Percentiles rank a stretch among this genome's conserved stretches.
Conservation (phyloP, 1,140 invertebrate species). For the Tenebrio molitor region DNA sequence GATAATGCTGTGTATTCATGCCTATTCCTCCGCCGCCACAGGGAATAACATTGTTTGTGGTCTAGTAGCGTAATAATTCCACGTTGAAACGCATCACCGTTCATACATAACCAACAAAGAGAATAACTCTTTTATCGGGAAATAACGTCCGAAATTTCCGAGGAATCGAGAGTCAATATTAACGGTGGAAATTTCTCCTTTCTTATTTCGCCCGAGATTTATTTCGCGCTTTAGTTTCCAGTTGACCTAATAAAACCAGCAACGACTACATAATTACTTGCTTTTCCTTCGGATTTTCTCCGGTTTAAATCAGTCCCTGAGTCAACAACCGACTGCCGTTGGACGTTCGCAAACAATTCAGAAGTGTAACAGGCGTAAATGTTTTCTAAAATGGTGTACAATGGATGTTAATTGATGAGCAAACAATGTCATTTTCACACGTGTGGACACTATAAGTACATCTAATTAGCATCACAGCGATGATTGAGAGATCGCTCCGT, state of each 20-base stretch:
- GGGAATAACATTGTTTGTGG: conserved; percentile 20
- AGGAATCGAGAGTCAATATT: conserved; percentile 18
- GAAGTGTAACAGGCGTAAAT: conserved; percentile 24
- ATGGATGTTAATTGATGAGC: conserved; percentile 25
- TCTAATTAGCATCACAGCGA: conserved; percentile 11
- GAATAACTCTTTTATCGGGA: neutral
- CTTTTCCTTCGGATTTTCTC: conserved; percentile 28
- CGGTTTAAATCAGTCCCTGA: conserved; percentile 13
- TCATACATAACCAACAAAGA: no score
- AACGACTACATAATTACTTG: conserved; percentile 30
- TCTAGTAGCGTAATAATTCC: conserved; percentile 14
- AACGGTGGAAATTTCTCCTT: conserved; percentile 17
- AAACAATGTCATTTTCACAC: conserved; percentile 31
- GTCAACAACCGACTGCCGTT: neutral
- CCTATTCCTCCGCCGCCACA: neutral
- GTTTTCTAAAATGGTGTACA: conserved; percentile 33
- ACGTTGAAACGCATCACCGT: neutral
- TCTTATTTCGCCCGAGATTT: conserved; percentile 14
- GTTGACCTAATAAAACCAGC: conserved; percentile 35
- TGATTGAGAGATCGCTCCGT: conserved; percentile 16
- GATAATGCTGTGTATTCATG: neutral
- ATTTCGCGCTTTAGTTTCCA: conserved; percentile 19
- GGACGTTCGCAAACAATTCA: conserved; percentile 24
- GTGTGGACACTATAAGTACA: conserved; percentile 16
- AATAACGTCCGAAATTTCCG: neutral